Evolutionary conservation across 2,888 invertebrate species (phyloP), one percentile per base, ranked within the genome.

Genomic region (Timandra comae): DNA sequence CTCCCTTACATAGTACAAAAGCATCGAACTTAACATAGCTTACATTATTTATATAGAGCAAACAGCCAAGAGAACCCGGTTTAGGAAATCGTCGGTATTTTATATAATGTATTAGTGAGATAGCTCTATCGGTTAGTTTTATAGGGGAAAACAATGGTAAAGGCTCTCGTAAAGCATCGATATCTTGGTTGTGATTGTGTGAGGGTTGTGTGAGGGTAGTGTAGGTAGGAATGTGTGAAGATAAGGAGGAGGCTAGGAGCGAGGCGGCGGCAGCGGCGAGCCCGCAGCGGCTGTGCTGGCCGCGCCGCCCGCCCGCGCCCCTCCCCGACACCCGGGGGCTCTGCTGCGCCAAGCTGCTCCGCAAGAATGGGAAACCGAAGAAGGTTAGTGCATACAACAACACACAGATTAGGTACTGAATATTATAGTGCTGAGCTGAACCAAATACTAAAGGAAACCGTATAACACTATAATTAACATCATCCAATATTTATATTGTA

Each of bases 341-440:
- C 69, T 93, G 93, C 75, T 93, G 93, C 78, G 91, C 91, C 63
- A 94, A 93, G 76, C 86, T 94, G 49, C 89, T 94, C 35, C 88
- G 91, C 66, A 92, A 93, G 85, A 93, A 93, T 78, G 93, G 94
- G 52, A 91, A 90, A 65, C 92, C 93, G 30, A 93, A 92, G 76
- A 93, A 93, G 90, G 92, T 92, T 65, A 86, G 70, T 46, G 6
- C 16, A 3, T 6, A 16, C 1, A 16, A 16, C 16, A 16, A 16
- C 16, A 16, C 16, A 16, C 16, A 16, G 4, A 16, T n/a, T n/a
- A n/a, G n/a, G n/a, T n/a, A n/a, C n/a, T n/a, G n/a, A n/a, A n/a
- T n/a, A n/a, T n/a, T n/a, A n/a, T n/a, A n/a, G n/a, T n/a, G n/a
- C n/a, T n/a, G n/a, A n/a, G n/a, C n/a, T n/a, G n/a, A n/a, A n/a